A percentile compares a stretch with the other conserved stretches of the same genome.
phyloP scores from a whole-genome alignment of 2,797 vertebrate species.

The Argya squamiceps region DNA sequence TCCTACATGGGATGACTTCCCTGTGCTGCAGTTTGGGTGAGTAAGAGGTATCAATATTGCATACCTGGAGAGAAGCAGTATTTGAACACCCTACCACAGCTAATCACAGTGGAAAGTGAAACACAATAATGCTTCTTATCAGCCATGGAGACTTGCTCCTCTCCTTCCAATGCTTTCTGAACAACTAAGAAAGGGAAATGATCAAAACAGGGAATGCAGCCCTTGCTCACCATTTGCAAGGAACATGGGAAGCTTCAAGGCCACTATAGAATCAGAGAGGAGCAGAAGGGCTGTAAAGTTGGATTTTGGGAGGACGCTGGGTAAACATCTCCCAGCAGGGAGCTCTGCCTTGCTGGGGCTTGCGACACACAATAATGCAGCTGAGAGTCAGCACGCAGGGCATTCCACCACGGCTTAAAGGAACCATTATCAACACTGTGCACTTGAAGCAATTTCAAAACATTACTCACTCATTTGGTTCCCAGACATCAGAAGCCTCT shows the following conservation, averaged over 20 bases:
- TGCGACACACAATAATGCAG: neutral
- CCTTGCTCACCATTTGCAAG: neutral
- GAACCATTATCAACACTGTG: neutral
- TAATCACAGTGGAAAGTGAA: slow-evolving; percentile 39
- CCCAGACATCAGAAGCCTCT: slow-evolving; percentile 3
- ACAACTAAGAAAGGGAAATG: neutral
- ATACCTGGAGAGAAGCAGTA: neutral
- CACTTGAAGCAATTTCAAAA: neutral
- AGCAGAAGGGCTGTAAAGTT: neutral
- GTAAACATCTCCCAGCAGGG: neutral
- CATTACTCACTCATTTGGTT: neutral
- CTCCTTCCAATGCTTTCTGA: slow-evolving; percentile 16
- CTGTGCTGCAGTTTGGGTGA: neutral
- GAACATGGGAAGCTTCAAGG: neutral
- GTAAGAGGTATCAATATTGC: neutral
- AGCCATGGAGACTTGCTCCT: neutral
- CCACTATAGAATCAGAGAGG: neutral
- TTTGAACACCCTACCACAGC: neutral
- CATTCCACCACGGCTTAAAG: neutral
- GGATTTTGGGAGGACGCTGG: neutral
- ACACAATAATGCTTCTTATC: slow-evolving; percentile 26
- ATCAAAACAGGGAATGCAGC: neutral
- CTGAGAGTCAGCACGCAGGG: neutral
- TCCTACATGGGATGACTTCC: neutral
- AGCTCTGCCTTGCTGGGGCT: rapidly evolving